Percentiles rank a stretch among this genome's conserved stretches.
These are phyloP conservation scores for Rapana venosa DNA, from an alignment of 2,888 invertebrate species.

Conservation along the genomic window DNA sequence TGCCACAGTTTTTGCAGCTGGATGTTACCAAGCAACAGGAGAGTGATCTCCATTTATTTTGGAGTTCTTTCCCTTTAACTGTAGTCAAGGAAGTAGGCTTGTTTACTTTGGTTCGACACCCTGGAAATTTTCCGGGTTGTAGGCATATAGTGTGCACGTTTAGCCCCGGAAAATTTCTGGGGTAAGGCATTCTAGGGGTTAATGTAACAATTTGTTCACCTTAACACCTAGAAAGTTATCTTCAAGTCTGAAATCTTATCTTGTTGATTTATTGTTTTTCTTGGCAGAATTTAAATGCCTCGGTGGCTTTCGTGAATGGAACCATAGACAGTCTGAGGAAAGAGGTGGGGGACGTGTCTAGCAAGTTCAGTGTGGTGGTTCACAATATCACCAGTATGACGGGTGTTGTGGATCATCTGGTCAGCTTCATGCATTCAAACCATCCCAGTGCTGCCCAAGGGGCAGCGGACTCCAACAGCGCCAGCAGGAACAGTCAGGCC, in stretches of 20 bases:
- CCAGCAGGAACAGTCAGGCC: background rate
- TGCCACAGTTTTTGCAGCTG: no score
- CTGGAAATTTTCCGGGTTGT: no score
- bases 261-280: background rate
- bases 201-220: no score
- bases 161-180: no score
- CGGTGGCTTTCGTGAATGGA: background rate
- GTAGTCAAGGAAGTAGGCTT: no score
- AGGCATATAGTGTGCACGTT: no score
- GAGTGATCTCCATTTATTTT: no score
- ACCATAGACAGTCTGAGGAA: background rate
- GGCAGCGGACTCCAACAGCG: background rate
- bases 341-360: constrained; percentile 1
- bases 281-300: constrained; percentile 18
- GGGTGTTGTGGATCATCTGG: background rate
- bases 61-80: no score
- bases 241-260: background rate
- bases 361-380: background rate
- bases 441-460: background rate
- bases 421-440: background rate
- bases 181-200: no score
- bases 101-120: no score
- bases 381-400: background rate
- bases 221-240: background rate
- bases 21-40: no score